These are phyloP conservation scores for Etheostoma cragini DNA, from an alignment of 2,113 vertebrate genomes.

Conservation along the genomic window DNA sequence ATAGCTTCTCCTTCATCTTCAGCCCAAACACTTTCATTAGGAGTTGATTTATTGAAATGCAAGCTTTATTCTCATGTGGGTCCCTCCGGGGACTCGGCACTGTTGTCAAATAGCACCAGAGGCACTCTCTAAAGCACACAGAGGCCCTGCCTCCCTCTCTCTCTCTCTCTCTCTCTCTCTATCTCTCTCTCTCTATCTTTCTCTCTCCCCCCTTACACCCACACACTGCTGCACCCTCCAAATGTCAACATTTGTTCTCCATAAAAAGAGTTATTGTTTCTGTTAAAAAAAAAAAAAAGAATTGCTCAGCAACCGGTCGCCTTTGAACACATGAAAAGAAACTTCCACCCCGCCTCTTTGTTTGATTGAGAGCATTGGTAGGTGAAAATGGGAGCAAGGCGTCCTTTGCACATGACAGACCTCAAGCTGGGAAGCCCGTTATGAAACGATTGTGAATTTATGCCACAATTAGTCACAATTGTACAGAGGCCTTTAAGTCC, in stretches of 20 bases:
- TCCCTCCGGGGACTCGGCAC: conserved; percentile 80
- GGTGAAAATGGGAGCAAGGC: conserved; percentile 77
- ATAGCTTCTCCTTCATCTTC: conserved; percentile 55
- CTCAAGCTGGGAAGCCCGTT: conserved; percentile 71
- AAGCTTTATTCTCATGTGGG: conserved; percentile 89
- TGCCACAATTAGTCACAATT: conserved; percentile 83
- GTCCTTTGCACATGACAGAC: conserved; percentile 62
- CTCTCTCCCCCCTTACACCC: conserved; percentile 36
- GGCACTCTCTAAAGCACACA: conserved; percentile 78
- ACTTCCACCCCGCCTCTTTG: conserved; percentile 72
- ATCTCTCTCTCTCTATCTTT: conserved; percentile 42
- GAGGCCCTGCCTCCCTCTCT: conserved; percentile 30
- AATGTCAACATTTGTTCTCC: conserved; percentile 94
- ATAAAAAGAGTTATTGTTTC: conserved; percentile 92
- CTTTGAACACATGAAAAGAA: conserved; percentile 86
- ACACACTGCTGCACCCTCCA: conserved; percentile 78
- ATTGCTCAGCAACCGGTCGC: conserved; percentile 79
- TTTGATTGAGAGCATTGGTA: conserved; percentile 74
- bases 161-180: conserved; percentile 51
- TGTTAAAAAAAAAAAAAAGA: conserved; percentile 78
- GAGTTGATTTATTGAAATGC: conserved; percentile 86
- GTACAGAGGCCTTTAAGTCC: conserved; percentile 65
- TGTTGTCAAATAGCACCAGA: conserved; percentile 84
- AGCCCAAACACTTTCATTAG: conserved; percentile 80
- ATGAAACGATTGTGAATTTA: conserved; percentile 72